These are phyloP conservation scores for Ictalurus punctatus DNA, from an alignment of 2,113 vertebrate genomes.

Conservation along the genomic window DNA sequence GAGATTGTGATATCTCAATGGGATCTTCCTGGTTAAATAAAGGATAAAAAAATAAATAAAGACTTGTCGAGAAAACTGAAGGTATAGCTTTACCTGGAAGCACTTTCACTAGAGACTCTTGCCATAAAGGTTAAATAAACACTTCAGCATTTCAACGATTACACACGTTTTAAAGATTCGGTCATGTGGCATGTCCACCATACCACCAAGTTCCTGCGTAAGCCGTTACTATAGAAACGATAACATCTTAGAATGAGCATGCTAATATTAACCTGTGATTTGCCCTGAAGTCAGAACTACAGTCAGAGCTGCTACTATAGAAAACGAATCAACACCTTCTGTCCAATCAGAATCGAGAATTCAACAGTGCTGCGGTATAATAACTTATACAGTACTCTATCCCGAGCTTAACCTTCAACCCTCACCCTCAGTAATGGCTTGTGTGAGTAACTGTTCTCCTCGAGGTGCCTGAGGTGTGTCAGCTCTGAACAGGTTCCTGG, in stretches of 20 bases:
- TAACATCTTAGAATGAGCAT: background rate
- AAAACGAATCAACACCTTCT: background rate
- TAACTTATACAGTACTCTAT: background rate
- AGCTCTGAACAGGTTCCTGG: conserved; percentile 78
- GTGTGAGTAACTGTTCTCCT: conserved; percentile 80
- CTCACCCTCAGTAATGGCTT: conserved; percentile 83
- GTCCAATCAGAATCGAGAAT: background rate
- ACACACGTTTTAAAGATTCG: background rate
- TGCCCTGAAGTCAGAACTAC: background rate
- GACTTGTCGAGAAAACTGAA: no score
- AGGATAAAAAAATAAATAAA: no score
- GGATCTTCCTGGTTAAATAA: no score
- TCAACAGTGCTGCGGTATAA: background rate
- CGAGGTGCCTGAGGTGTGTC: conserved; percentile 77
- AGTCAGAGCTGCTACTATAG: background rate
- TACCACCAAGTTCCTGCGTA: no score
- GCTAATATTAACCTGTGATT: background rate
- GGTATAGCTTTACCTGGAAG: no score
- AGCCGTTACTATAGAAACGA: background rate
- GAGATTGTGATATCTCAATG: no score
- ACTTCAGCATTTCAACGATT: background rate
- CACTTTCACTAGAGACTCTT: background rate
- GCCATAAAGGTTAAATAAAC: background rate
- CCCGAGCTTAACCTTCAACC: background rate
- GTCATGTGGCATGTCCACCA: no score